phyloP scores from a whole-genome alignment of 2,113 vertebrate species.

The Nothocercus nigrocapillus region DNA sequence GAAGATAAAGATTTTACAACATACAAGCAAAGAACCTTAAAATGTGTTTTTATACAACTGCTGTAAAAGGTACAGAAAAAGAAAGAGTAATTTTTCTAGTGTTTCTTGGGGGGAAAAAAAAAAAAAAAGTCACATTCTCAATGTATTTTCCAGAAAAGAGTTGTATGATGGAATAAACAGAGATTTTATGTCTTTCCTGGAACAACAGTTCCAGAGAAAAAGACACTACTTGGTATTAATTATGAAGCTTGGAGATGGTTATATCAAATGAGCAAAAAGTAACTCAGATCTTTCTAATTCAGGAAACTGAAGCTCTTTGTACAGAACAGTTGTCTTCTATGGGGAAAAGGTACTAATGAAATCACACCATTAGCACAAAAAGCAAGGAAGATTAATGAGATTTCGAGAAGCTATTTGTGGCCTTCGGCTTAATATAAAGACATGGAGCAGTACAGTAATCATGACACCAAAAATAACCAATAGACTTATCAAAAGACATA shows the following conservation, averaged over 20 bases:
- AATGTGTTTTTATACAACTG: neutral
- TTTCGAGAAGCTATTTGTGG: conserved; percentile 24
- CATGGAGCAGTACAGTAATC: neutral
- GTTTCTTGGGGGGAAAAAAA: neutral
- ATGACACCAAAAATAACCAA: conserved; percentile 6
- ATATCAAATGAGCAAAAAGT: conserved; percentile 6
- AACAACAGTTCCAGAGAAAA: neutral
- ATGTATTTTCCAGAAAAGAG: neutral
- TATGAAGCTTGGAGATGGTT: neutral
- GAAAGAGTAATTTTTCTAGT: neutral
- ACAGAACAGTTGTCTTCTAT: neutral
- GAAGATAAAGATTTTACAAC: neutral
- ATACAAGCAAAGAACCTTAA: neutral
- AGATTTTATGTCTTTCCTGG: neutral
- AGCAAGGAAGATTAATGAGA: conserved; percentile 15
- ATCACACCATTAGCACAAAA: conserved; percentile 10
- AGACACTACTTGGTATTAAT: neutral
- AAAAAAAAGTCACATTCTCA: neutral
- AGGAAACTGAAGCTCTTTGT: neutral
- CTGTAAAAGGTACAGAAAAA: neutral
- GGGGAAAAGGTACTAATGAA: neutral
- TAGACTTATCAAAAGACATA: neutral
- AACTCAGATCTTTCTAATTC: conserved; percentile 11
- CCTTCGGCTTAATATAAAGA: neutral
- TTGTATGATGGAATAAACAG: neutral